Evolutionary conservation across 1,140 invertebrate genomes (phyloP), one percentile per base, ranked within the genome.

Genomic region (Hypothenemus hampei): DNA sequence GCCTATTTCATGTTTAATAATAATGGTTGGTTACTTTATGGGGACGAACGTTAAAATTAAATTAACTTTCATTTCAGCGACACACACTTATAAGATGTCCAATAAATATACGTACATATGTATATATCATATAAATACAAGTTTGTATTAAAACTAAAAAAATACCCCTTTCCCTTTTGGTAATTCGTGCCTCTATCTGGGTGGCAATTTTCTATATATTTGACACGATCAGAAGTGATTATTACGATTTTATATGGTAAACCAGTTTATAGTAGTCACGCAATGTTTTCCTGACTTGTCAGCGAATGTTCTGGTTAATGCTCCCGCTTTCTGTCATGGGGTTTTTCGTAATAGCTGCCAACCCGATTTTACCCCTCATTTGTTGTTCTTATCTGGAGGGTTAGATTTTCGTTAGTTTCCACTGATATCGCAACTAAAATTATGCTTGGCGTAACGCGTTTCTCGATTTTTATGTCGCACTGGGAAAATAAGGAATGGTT

Each of bases 221-320:
- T 43, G 40, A 43, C 40, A 43, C 40, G 40, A 43, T 43, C 40
- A 23, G 19, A n/a, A 23, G 22, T 23, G 40, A 43, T 23, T 43
- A 43, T 43, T 43, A 43, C 11, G 22, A 15, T 43, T 23, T 21
- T 43, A 23, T 43, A 43, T 23, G 22, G 40, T 43, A 18, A 18
- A 23, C 26, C 10, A 13, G 10, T 3, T 31, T 8, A 13, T 31
- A 15, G 18, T 11, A 43, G 40, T 23, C 40, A 21, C 40, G 40
- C 21, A 11, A 21, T 20, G 40, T 43, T 23, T 21, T 23, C 11
- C 40, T 39, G 21, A 43, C 40, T 43, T 43, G 40, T 43, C 40
- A 43, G 22, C 21, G 40, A 43, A 21, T 22, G 20, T 43, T 43
- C 40, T 43, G 40, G 11, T 23, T 43, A 43, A 43, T 43, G 40